Percentiles rank a stretch among this genome's conserved stretches.
phyloP scores from a whole-genome alignment of 1,140 invertebrate genomes.

The Mizuhopecten yessoensis region DNA sequence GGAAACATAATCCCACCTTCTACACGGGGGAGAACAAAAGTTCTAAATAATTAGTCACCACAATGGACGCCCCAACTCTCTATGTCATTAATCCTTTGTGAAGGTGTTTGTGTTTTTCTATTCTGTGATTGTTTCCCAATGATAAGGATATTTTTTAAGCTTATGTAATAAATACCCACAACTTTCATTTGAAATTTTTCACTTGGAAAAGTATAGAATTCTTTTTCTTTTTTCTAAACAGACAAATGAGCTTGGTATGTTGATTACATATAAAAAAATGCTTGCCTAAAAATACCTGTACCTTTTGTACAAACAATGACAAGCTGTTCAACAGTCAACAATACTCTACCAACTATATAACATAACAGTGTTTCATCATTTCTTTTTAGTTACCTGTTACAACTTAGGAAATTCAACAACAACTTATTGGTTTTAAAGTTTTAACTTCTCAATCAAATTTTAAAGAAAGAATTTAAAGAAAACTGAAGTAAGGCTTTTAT shows the following conservation, averaged over 20 bases:
- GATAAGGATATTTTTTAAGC: background rate
- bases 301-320: background rate
- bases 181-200: constrained; percentile 20
- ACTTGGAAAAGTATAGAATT: background rate
- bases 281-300: background rate
- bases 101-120: background rate
- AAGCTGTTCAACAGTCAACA: too few species aligned
- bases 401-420: too few species aligned
- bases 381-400: too few species aligned
- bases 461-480: too few species aligned
- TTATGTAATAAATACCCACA: background rate
- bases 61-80: background rate
- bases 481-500: too few species aligned
- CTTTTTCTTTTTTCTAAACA: background rate
- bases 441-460: too few species aligned
- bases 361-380: too few species aligned
- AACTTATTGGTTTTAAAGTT: too few species aligned
- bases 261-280: background rate
- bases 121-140: background rate
- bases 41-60: background rate
- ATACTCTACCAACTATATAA: too few species aligned
- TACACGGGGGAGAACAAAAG: background rate
- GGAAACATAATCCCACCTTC: background rate
- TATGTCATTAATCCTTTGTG: constrained; percentile 14
- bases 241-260: constrained; percentile 16